Evolutionary conservation across 2,113 vertebrate species (phyloP).

Genomic region (Ailuropoda melanoleuca): DNA sequence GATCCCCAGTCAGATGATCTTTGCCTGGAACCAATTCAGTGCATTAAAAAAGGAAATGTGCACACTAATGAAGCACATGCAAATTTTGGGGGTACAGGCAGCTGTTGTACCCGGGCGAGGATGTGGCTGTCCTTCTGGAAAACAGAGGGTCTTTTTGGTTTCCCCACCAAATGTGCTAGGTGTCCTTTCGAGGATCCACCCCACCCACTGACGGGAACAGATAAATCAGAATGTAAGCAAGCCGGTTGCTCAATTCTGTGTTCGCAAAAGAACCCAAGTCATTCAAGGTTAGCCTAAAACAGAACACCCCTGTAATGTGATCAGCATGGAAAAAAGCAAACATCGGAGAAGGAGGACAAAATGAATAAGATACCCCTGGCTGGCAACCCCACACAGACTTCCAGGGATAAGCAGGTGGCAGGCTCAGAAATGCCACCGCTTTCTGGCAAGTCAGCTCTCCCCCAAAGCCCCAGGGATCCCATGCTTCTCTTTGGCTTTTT

Average conservation of each 20-base stretch:
- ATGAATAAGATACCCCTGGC: conserved; percentile 46
- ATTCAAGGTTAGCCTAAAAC: conserved; percentile 61
- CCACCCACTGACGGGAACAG: neutral
- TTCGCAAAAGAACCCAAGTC: conserved; percentile 22
- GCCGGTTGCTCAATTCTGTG: neutral
- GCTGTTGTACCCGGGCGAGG: neutral
- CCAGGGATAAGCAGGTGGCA: conserved; percentile 44
- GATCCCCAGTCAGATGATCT: neutral
- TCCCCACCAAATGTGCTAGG: neutral
- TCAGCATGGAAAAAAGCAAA: conserved; percentile 7
- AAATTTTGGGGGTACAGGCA: neutral
- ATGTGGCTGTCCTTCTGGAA: neutral
- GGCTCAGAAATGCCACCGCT: neutral
- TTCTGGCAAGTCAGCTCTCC: neutral
- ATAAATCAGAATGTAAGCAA: neutral
- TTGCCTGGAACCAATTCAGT: neutral
- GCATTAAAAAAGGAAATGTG: neutral
- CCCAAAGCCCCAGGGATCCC: neutral
- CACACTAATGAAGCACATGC: neutral
- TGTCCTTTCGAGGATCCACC: neutral
- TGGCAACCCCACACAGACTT: neutral
- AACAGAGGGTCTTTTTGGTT: neutral
- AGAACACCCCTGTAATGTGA: conserved; percentile 53
- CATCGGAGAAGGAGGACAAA: neutral
- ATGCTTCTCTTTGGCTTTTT: neutral